Conservation (phyloP, 2,113 vertebrate species). For the Cygnus buccinator region DNA sequence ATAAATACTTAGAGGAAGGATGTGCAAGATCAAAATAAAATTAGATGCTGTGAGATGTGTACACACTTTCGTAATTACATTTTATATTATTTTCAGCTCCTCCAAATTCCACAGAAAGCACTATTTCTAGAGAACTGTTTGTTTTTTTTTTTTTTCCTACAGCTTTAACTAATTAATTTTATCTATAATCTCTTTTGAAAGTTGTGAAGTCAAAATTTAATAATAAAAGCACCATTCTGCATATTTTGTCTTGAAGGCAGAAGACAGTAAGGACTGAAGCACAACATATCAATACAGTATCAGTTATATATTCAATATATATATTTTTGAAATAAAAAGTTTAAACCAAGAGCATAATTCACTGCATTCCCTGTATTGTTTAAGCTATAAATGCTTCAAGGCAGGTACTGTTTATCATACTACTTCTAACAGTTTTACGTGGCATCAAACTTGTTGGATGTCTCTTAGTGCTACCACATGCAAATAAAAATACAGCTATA, state of each 20-base stretch:
- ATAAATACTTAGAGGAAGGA: neutral
- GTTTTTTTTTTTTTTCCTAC: neutral
- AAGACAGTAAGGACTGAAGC: neutral
- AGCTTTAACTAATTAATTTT: neutral
- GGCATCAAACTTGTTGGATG: neutral
- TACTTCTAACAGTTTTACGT: neutral
- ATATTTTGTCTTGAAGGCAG: neutral
- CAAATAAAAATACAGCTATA: neutral
- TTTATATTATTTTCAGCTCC: neutral
- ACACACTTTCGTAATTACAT: neutral
- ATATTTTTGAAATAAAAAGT: too few relatives aligned
- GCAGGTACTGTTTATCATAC: neutral
- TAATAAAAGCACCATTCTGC: neutral
- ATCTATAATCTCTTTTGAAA: neutral
- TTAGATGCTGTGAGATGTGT: neutral
- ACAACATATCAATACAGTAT: neutral
- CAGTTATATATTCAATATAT: neutral
- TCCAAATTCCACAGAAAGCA: neutral
- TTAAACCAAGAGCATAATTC: neutral
- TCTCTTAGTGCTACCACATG: neutral
- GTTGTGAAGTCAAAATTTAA: neutral
- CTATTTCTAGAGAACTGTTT: neutral
- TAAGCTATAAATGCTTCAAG: neutral
- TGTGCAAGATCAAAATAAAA: neutral
- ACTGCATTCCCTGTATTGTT: neutral